Conservation (phyloP, 2,888 invertebrate genomes). For the Lasioglossum marginatum region DNA sequence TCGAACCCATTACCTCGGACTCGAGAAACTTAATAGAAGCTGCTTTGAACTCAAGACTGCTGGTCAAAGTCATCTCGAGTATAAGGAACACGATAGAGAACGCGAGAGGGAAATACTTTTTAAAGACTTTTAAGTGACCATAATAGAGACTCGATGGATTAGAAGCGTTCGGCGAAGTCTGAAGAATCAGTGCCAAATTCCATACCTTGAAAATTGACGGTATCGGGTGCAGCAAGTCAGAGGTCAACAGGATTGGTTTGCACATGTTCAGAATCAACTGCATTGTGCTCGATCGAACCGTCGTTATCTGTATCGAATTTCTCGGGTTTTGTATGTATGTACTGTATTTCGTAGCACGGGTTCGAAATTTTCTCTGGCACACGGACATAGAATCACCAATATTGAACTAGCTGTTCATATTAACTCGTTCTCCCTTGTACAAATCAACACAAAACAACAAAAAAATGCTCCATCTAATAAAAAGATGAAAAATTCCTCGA, state of each 20-base stretch:
- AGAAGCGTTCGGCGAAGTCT: background rate
- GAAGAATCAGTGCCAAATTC: background rate
- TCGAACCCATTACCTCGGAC: background rate
- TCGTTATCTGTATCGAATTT: conserved; percentile 3
- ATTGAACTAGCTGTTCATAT: background rate
- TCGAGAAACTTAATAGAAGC: background rate
- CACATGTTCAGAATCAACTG: background rate
- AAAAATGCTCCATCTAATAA: background rate
- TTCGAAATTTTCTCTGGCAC: background rate
- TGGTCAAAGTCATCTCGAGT: background rate
- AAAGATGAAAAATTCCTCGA: background rate
- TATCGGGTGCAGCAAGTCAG: background rate
- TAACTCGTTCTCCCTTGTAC: background rate
- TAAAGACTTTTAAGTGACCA: too few species aligned
- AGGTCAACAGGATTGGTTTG: background rate
- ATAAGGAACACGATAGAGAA: background rate
- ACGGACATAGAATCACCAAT: background rate
- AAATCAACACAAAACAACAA: background rate
- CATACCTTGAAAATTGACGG: background rate
- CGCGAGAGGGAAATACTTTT: background rate
- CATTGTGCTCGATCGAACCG: background rate
- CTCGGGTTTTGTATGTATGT: background rate
- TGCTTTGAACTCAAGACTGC: background rate
- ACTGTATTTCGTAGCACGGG: too few species aligned
- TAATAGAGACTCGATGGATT: background rate